Base-by-base conservation (phyloP, 2,113 vertebrate genomes). In the Oryzias woworae region DNA sequence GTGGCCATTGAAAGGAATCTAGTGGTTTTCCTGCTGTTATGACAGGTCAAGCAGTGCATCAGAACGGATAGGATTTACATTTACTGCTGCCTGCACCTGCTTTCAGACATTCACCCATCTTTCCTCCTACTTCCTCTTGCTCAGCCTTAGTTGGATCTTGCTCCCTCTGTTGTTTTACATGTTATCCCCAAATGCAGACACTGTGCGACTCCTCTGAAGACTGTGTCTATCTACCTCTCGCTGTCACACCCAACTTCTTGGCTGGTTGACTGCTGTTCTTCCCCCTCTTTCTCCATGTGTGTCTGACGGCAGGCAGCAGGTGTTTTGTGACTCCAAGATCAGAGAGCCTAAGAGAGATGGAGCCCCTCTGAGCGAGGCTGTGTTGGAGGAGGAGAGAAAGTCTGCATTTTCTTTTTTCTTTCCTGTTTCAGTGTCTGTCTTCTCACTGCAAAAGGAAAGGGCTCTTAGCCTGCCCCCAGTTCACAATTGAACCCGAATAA, bases 381-480 rank as follows among this genome's bases (percentile, higher is more conserved):
- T 81, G 87, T 85, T 61, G 87, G 85, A 80, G 85, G 81, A 83
- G 83, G 85, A 79, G 66, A 78, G 51, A 87, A 78, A 80, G 66
- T 69, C 62, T 66, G 50, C 44, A 60, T 70, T 80, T 36, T 36
- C 10, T 36, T 36, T 36, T 36, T 36, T 85, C 66, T 82, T 84
- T 86, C 66, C 70, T 70, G 81, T 84, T 86, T 73, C 77, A 85
- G 79, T 77, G 60, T 63, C 64, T 66, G 71, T 65, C 54, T 77
- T 77, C 48, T 55, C 49, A 59, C 36, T 65, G 66, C 62, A 69
- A 62, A 62, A 49, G 58, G 58, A 71, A 50, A 62, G 49, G 57
- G 66, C 46, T 51, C 75, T 76, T 62, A 76, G 58, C 77, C 66
- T 58, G 58, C 73, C 79, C 66, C 62, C 74, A 31, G 55, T 77